Base-by-base conservation (phyloP, 2,113 vertebrate genomes). In the Leptodactylus fuscus region DNA sequence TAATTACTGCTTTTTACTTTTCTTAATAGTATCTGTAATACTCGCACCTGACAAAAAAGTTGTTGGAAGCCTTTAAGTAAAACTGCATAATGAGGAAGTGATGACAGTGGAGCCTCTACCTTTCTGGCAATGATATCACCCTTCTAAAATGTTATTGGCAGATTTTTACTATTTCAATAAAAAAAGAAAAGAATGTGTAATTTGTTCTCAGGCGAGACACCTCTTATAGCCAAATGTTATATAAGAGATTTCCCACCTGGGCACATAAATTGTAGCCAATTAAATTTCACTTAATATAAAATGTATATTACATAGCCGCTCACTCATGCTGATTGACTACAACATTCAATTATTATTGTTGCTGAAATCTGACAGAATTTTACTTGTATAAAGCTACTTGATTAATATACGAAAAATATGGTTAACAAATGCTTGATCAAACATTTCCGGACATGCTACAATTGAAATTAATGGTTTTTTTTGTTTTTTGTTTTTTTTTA, bases 131-230 rank as follows among this genome's bases (percentile, higher is more conserved):
- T 22, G 48, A 73, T 55, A 38, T 73, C 48, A 73, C 36, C 27
- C 20, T 51, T 27, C 65, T 82, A 51, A 70, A 82, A 51, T 51
- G 67, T 82, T 82, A 70, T 49, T 70, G 27, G 20, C 44, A 82
- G 70, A 82, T 49, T 82, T 69, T 82, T 82, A 82, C 44, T 70
- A 70, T 70, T 82, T 49, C n/a, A 82, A 82, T 70, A 51, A 82
- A 69, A 81, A 69, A 81, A 67, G 60, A 69, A 38, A 69, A 70
- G n/a, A 51, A 65, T 65, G 24, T 67, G 58, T 81, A 62, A 81
- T 81, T 81, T 81, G 60, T 81, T 81, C 24, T 65, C 78, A 81
- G 36, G 22, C 41, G 13, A 81, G 78, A 62, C 55, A 81, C 36
- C n/a, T 81, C 24, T 48, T 67, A 65, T 44, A 67, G 48, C 11